Evolutionary conservation across 2,797 vertebrate species (phyloP).

Genomic region (Squalus acanthias): DNA sequence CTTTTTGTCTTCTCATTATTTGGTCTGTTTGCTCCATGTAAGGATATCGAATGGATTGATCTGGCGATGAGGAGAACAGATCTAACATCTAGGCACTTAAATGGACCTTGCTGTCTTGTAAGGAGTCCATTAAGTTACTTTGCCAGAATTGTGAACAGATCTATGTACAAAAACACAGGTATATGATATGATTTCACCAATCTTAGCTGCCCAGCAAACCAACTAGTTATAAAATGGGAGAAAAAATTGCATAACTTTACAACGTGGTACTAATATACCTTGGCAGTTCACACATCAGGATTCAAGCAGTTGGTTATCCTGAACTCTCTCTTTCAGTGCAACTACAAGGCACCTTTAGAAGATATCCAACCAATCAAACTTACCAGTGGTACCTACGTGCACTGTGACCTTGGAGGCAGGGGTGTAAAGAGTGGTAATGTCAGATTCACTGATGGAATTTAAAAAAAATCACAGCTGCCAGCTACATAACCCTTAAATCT

Average conservation of each 20-base stretch:
- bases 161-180: neutral
- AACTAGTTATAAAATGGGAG: neutral
- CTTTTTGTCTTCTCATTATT: neutral
- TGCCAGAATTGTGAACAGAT: neutral
- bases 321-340: no score
- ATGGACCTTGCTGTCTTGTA: neutral
- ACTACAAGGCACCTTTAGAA: no score
- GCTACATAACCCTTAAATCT: neutral
- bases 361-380: no score
- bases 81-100: neutral
- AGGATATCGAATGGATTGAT: neutral
- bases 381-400: no score
- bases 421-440: neutral
- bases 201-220: neutral
- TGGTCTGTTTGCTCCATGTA: neutral
- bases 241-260: neutral
- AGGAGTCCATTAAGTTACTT: neutral
- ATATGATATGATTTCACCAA: neutral
- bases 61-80: neutral
- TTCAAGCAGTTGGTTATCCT: neutral
- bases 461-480: neutral
- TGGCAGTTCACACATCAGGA: no score
- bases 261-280: neutral
- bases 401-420: neutral
- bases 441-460: neutral